Evolutionary conservation across 2,797 vertebrate species (phyloP), one percentile per base, ranked within the genome.

Genomic region (Xiphorhynchus erythropygius): DNA sequence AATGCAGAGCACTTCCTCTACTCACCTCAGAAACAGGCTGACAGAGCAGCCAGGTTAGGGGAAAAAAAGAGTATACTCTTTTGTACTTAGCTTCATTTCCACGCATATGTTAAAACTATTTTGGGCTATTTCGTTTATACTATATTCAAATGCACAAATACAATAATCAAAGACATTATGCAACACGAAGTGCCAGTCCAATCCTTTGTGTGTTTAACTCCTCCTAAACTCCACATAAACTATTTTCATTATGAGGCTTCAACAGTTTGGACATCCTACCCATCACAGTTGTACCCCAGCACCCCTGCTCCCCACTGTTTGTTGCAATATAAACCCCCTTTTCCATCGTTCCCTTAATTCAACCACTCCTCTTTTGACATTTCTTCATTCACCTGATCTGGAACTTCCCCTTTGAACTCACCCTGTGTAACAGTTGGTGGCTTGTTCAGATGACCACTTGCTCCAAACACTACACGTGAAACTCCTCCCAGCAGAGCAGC

Each of bases 21-120:
- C 85, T 90, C 74, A 67, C 78, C 74, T 76, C 63, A 23, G 82
- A 64, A 84, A 71, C 33, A 68, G 47, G 71, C 81, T 41, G 64
- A 56, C 11, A 41, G 35, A 74, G 24, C 19, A 84, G 60, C 18
- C 70, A 74, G 27, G 76, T 46, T 18, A 50, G 50, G 25, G 5
- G 37, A 37, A 14, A 19, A 57, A 37, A 46, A 9, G 22, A 4
- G 24, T 18, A 7, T 3, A 22, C 18, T 63, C 52, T 24, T 89
- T 69, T 73, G 44, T 67, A 42, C 59, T 76, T 33, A 7, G 37
- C 53, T 55, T 79, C 44, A 60, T 70, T 77, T 49, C 71, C 67
- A 70, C 0, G 1, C 24, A 4, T 42, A 25, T 3, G 18, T 65
- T 71, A 55, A 70, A 81, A n/a, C 18, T 27, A 19, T 74, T 68